These are phyloP conservation scores for Leptinotarsa defecta DNA, from an alignment of 1,140 invertebrate genomes.

Conservation along the genomic window DNA sequence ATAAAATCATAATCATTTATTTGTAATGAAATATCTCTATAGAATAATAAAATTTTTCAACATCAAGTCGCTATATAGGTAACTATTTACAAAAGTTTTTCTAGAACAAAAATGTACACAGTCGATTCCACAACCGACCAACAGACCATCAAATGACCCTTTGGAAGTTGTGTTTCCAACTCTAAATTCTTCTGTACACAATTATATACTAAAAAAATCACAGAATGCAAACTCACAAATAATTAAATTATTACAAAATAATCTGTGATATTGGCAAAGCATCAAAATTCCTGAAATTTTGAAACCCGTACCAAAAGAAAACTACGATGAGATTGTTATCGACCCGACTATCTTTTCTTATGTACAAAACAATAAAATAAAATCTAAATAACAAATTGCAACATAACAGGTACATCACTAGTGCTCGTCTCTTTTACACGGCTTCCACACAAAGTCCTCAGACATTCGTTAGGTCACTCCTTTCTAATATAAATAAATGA, in stretches of 20 bases:
- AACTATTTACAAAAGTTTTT: conserved; percentile 46
- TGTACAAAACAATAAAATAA: conserved; percentile 53
- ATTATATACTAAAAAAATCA: conserved; percentile 48
- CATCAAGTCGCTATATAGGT: conserved; percentile 44
- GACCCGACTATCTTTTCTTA: conserved; percentile 42
- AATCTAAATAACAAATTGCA: conserved; percentile 54
- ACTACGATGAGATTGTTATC: conserved; percentile 33
- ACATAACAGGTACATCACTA: conserved; percentile 52
- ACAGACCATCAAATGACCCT: conserved; percentile 12
- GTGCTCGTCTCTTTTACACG: conserved; percentile 1
- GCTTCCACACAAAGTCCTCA: conserved; percentile 5
- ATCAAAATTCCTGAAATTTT: conserved; percentile 6
- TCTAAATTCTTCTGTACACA: conserved; percentile 34
- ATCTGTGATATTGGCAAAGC: conserved; percentile 33
- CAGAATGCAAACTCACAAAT: conserved; percentile 49
- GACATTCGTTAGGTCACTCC: not conserved
- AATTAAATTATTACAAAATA: conserved; percentile 33
- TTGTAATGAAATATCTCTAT: conserved; percentile 43
- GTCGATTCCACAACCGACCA: conserved; percentile 30
- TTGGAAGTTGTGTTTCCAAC: not conserved
- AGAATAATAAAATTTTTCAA: conserved; percentile 40
- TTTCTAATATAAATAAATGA: conserved; percentile 27
- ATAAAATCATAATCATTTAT: conserved; percentile 34
- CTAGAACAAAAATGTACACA: conserved; percentile 44
- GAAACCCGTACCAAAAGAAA: conserved; percentile 9